Evolutionary conservation across 1,140 invertebrate genomes (phyloP).

Genomic region (Panagrolaimus sp.): DNA sequence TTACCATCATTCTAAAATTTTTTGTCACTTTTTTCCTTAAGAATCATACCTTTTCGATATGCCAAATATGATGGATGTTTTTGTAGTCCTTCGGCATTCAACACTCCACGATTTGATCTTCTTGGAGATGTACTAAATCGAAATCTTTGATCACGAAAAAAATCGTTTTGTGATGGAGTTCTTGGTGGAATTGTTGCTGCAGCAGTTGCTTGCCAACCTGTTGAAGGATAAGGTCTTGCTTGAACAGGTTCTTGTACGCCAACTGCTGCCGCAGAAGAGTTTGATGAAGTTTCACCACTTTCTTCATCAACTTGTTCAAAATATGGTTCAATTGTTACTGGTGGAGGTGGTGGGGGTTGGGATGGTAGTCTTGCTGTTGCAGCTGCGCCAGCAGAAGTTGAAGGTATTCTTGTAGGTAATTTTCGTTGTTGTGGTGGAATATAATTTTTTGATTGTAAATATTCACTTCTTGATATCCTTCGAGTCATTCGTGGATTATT

Average conservation of each 20-base stretch:
- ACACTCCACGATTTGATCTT: neutral
- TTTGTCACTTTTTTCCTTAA: no score
- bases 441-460: neutral
- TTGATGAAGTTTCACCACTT: neutral
- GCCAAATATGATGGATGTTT: slow-evolving; percentile 2
- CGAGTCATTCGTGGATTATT: neutral
- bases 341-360: neutral
- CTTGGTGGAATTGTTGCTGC: neutral
- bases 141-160: neutral
- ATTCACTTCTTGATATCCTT: neutral
- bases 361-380: neutral
- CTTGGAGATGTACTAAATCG: neutral
- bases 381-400: neutral
- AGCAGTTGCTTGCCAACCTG: neutral
- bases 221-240: neutral
- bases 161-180: neutral
- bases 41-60: slow-evolving; percentile 9
- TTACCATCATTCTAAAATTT: no score
- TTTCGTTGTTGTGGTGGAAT: neutral
- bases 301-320: slow-evolving; percentile 8
- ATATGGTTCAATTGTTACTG: slow-evolving; percentile 7
- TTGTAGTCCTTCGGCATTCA: slow-evolving; percentile 3
- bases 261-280: neutral
- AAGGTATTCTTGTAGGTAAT: neutral
- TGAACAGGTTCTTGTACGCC: neutral